Evolutionary conservation across 2,113 vertebrate genomes (phyloP), one percentile per base, ranked within the genome.

Genomic region (Muscicapa adusta): DNA sequence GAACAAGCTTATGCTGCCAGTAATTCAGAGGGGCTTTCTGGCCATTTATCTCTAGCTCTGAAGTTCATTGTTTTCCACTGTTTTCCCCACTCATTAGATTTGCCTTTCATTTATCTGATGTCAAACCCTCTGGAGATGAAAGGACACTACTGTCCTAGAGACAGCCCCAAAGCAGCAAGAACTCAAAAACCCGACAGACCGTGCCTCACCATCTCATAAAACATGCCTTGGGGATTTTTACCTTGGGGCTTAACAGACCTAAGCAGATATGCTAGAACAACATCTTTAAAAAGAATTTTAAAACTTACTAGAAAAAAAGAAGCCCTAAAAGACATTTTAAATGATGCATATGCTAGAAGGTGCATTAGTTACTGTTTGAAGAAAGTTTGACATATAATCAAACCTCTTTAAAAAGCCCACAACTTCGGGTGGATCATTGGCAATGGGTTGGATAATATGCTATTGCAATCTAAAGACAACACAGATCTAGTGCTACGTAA

Each of bases 1-100:
- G 78, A 95, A 92, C 56, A 85, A 83, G 89, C 78, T 79, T 67
- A 51, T 17, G 66, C 88, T 85, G 95, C 81, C 93, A 97, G 95
- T 74, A 91, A 96, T 89, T 96, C 93, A 88, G 82, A 95, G 24
- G 34, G 88, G 48, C 75, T 94, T 94, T 96, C 85, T 96, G 54
- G 62, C 71, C 81, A 83, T 95, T 94, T 96, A 76, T 89, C 81
- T 88, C 85, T 31, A 56, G 87, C 93, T 97, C 94, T 97, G 56
- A 97, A 96, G 94, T 93, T 94, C 94, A 96, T 97, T 97, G 95
- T 97, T 93, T 96, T 79, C 85, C 85, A 89, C 50, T 96, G 91
- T 91, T 96, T 95, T 95, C 68, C 89, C 76, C 85, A 51, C 81
- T 94, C 87, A 95, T 94, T 92, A 93, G 85, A 89, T 77, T 62